Evolutionary conservation across 2,113 vertebrate species (phyloP), one percentile per base, ranked within the genome.

Genomic region (Menidia beryllina): DNA sequence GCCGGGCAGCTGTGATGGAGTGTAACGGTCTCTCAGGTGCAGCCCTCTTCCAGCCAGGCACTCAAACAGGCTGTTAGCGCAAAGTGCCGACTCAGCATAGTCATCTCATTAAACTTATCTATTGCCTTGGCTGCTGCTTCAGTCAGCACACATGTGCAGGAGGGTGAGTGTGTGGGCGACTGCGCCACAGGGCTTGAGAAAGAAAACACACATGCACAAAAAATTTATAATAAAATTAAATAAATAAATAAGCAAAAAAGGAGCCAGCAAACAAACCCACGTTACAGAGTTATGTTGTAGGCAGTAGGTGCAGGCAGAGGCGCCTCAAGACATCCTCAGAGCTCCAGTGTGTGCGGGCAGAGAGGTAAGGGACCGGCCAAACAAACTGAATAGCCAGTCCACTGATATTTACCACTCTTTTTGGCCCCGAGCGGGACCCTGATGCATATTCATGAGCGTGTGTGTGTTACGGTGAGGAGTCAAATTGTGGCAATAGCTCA

Each of bases 41-140:
- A 57, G 75, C 69, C 4, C 83, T 59, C 57, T 67, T 67, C 64
- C 81, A 55, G 50, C 43, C 49, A 52, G 65, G 41, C 76, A 23
- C 79, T 75, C 69, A 36, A 63, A 75, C 61, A 68, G 45, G 43
- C 69, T 30, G 74, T 63, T 81, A 48, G 51, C 62, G 36, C 19
- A 69, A 80, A 85, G 23, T 25, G 82, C 71, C 24, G 47, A 85
- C 64, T 90, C 87, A 88, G 88, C 86, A 59, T 61, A 24, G 24
- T 41, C 69, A 38, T 76, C 68, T 66, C 84, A 84, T 86, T 81
- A 84, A 82, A 85, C 75, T 81, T 75, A 81, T 75, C 77, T 70
- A 43, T 23, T n/a, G 50, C 58, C 50, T 62, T 25, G 72, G 70
- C 87, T 81, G 82, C 81, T 84, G 82, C 81, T 60, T 79, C 77